Base-by-base conservation (phyloP, 2,797 vertebrate genomes). In the Girardinus metallicus region DNA sequence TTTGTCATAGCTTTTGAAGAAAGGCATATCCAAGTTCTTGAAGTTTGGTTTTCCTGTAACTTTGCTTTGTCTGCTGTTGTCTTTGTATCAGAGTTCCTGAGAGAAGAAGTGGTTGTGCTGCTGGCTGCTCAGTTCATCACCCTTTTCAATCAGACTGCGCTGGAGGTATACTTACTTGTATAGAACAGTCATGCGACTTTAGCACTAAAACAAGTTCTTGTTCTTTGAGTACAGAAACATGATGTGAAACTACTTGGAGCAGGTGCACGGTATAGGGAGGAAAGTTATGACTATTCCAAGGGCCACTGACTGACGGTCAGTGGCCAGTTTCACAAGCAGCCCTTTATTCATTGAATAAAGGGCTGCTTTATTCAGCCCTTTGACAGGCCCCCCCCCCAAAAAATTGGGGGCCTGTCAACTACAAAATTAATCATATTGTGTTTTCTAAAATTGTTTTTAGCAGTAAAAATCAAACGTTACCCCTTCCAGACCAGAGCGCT, bases 101-200 rank as follows among this genome's bases (percentile, higher is more conserved):
- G 93, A 85, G 97, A 97, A 84, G 96, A 97, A 29, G 95, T 97
- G 80, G 91, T 97, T 46, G 96, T 97, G 66, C 93, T 97, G 77
- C 90, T 97, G 75, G 93, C 95, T 1, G 96, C 96, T 82, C 97
- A 97, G 85, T 97, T 97, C 85, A 95, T 97, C 87, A 97, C 95
- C 64, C 95, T 97, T 78, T 97, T 97, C 90, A 97, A 97, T 88
- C 96, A 97, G 86, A 97, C 96, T 0, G 96, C 96, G 0, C 80
- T 97, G 70, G 97, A 97, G 95, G 97, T 97, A 70, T 36, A 85
- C 39, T 73, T 29, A 51, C 41, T 80, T 15, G 73, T 62, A 2
- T 26, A 34, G 43, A 5, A 16, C 44, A 9, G 72, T 71, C 1
- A 11, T 7, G 16, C 43, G 23, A 53, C 46, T 21, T 77, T 13